Conservation (phyloP, 1,140 invertebrate genomes). For the Neodiprion fabricii region DNA sequence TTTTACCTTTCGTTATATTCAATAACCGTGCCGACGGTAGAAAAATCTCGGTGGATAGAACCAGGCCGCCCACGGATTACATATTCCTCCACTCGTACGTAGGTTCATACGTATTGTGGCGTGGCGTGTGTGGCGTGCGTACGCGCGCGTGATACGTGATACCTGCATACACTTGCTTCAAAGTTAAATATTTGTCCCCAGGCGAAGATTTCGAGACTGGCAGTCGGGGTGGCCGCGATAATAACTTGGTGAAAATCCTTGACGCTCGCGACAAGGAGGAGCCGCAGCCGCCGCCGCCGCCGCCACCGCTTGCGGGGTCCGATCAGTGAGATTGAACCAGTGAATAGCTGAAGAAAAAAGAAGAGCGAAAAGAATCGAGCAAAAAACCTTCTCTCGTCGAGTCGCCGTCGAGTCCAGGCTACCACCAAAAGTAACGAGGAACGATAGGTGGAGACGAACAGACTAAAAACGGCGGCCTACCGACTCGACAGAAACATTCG, state of each 20-base stretch:
- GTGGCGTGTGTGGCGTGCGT: not conserved
- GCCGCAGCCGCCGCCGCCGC: not conserved
- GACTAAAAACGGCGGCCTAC: not conserved
- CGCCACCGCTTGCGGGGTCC: too few relatives aligned
- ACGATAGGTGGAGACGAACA: not conserved
- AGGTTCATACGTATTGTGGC: not conserved
- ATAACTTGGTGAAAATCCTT: not conserved
- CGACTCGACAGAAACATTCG: not conserved
- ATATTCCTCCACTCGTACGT: not conserved
- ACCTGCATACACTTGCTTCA: not conserved
- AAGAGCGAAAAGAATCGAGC: not conserved
- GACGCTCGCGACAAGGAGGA: not conserved
- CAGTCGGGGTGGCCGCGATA: not conserved
- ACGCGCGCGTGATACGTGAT: constrained; percentile 2
- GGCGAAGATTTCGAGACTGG: not conserved
- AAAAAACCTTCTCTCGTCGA: not conserved
- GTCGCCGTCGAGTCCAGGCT: too few relatives aligned
- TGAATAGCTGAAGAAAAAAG: not conserved
- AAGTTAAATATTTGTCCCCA: not conserved
- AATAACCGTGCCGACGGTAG: not conserved
- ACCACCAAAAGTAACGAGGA: not conserved
- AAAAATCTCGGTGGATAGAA: not conserved
- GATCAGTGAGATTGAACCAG: not conserved
- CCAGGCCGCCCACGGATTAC: constrained; percentile 1
- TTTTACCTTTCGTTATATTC: not conserved